phyloP scores from a whole-genome alignment of 1,140 invertebrate genomes.

The Drosophila varians region DNA sequence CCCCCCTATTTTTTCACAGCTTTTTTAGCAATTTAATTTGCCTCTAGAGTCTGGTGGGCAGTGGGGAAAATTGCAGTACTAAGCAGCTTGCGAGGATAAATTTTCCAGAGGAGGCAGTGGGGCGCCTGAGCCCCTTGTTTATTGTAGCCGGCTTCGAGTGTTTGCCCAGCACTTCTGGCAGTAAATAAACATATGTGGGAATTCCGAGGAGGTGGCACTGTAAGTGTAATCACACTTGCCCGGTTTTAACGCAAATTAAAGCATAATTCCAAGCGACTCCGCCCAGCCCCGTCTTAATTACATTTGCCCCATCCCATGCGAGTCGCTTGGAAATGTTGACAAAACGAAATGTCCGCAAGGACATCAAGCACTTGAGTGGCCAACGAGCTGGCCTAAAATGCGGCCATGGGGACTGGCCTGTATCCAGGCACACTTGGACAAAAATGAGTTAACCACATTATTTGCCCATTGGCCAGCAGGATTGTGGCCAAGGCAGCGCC shows the following conservation, averaged over 20 bases:
- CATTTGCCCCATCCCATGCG: conserved; percentile 33
- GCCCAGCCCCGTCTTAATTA: conserved; percentile 55
- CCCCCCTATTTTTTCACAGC: conserved; percentile 9
- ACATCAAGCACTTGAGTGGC: conserved; percentile 53
- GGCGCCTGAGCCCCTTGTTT: conserved; percentile 43
- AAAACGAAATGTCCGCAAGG: conserved; percentile 57
- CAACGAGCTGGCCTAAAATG: conserved; percentile 48
- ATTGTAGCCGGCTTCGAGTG: conserved; percentile 56
- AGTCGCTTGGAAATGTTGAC: conserved; percentile 45
- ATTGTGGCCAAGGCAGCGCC: conserved; percentile 15
- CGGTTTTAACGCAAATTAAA: conserved; percentile 72
- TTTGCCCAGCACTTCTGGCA: conserved; percentile 53
- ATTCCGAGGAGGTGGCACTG: conserved; percentile 5
- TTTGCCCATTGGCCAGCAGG: conserved; percentile 45
- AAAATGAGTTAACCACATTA: conserved; percentile 79
- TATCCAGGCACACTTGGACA: conserved; percentile 41
- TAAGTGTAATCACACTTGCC: conserved; percentile 64
- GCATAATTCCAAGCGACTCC: conserved; percentile 47
- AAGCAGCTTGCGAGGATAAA: conserved; percentile 56
- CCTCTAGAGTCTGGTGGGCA: conserved; percentile 52
- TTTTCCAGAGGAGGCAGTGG: conserved; percentile 15
- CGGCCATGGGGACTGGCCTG: conserved; percentile 54
- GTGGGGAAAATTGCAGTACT: conserved; percentile 45
- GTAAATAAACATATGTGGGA: conserved; percentile 62
- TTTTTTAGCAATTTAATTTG: conserved; percentile 76